These are phyloP conservation scores for Gallinago jamesoni DNA, from an alignment of 2,113 vertebrate species.

Conservation along the genomic window DNA sequence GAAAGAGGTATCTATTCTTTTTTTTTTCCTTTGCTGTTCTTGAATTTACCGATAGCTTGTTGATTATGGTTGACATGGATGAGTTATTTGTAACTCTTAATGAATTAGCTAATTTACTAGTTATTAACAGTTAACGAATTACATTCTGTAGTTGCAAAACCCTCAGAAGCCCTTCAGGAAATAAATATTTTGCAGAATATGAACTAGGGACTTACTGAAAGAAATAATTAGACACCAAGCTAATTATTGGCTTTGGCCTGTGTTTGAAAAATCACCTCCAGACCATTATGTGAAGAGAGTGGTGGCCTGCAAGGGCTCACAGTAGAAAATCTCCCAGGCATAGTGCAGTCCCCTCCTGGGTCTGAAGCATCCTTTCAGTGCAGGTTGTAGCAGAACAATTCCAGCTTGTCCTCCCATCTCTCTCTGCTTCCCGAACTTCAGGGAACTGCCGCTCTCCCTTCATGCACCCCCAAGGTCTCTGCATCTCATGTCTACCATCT, in stretches of 20 bases:
- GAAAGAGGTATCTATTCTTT: neutral
- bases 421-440: neutral
- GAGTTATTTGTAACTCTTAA: neutral
- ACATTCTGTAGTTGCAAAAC: neutral
- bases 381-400: neutral
- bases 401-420: neutral
- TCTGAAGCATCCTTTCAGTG: too few species aligned
- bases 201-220: neutral
- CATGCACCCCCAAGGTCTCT: neutral
- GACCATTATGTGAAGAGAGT: neutral
- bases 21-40: neutral
- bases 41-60: neutral
- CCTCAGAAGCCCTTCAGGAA: neutral
- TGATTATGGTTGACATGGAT: neutral
- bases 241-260: neutral
- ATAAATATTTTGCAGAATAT: neutral
- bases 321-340: neutral
- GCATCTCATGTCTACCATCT: neutral
- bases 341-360: neutral
- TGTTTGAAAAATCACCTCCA: neutral
- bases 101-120: neutral
- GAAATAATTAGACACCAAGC: neutral
- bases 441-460: accelerated
- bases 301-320: neutral
- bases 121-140: conserved; percentile 3